A percentile compares a stretch with the other conserved stretches of the same genome.
Conservation (phyloP, 92 coral and sea anemone genomes). For the Zoanthus sociatus region DNA sequence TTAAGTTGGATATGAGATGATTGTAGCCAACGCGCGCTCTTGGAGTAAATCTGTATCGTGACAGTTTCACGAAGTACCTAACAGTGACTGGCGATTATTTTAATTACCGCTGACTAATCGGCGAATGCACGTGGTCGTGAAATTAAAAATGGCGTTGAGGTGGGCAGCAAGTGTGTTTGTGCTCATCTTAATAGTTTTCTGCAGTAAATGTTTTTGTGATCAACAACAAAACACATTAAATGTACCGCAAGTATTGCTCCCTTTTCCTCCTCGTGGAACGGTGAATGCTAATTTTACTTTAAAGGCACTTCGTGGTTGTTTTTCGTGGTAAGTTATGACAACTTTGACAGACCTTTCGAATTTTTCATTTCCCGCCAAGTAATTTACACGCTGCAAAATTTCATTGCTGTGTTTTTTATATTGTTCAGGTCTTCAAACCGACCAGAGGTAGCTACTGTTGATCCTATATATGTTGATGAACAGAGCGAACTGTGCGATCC, state of each 20-base stretch:
- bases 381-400: constrained; percentile 8
- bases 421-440: constrained; percentile 83
- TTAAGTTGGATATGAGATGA: no score
- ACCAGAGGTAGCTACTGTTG: constrained; percentile 91
- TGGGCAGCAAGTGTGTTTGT: not conserved
- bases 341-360: not conserved
- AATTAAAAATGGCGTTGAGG: constrained; percentile 47
- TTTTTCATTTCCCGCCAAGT: constrained; percentile 54
- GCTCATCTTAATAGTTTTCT: constrained; percentile 10
- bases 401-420: not conserved
- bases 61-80: not conserved
- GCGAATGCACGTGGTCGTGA: constrained; percentile 43
- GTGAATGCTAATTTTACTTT: constrained; percentile 89
- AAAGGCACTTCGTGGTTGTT: constrained; percentile 91
- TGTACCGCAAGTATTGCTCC: constrained; percentile 84
- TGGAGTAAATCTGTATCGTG: no score
- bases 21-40: no score
- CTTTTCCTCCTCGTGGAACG: constrained; percentile 92
- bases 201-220: constrained; percentile 42
- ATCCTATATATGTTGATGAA: constrained; percentile 68
- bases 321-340: constrained; percentile 72
- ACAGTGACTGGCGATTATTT: not conserved
- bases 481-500: constrained; percentile 67
- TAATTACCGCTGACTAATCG: not conserved
- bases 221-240: constrained; percentile 86